Evolutionary conservation across 1,140 invertebrate genomes (phyloP).

Genomic region (Drosophila orosa): DNA sequence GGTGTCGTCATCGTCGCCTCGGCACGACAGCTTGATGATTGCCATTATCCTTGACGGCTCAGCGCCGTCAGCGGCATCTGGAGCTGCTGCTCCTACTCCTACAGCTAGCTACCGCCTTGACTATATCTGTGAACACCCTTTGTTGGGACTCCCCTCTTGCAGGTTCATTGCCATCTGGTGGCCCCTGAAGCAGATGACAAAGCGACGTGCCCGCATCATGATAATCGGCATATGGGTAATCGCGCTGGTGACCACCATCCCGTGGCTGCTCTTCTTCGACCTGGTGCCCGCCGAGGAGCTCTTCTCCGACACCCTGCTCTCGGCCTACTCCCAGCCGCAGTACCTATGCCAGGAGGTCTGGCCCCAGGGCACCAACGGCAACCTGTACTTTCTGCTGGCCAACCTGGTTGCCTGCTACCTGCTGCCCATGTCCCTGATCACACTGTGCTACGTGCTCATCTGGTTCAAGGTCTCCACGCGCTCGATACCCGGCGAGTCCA

Average conservation of each 20-base stretch:
- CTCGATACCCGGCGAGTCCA: slow-evolving; percentile 93
- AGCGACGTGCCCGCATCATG: slow-evolving; percentile 92
- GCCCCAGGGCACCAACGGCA: slow-evolving; percentile 91
- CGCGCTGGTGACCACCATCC: slow-evolving; percentile 92
- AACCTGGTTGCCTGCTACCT: slow-evolving; percentile 96
- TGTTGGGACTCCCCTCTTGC: slow-evolving; percentile 85
- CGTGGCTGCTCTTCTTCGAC: slow-evolving; percentile 96
- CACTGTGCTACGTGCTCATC: slow-evolving; percentile 96
- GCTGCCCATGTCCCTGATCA: slow-evolving; percentile 95
- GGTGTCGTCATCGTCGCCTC: slow-evolving; percentile 70
- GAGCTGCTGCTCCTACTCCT: slow-evolving; percentile 20
- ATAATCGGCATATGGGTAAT: slow-evolving; percentile 96
- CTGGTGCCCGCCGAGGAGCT: slow-evolving; percentile 87
- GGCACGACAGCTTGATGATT: slow-evolving; percentile 62
- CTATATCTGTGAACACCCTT: slow-evolving; percentile 57
- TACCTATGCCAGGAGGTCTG: slow-evolving; percentile 93
- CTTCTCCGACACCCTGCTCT: slow-evolving; percentile 85
- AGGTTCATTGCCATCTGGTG: slow-evolving; percentile 98
- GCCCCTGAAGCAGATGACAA: slow-evolving; percentile 96
- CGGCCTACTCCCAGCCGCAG: slow-evolving; percentile 85
- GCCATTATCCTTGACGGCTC: slow-evolving; percentile 65
- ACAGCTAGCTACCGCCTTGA: not conserved
- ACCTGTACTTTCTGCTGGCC: slow-evolving; percentile 94
- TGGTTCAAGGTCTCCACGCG: slow-evolving; percentile 96
- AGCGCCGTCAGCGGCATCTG: slow-evolving; percentile 35